Base-by-base conservation (phyloP, 2,113 vertebrate species). In the Sterna hirundo region DNA sequence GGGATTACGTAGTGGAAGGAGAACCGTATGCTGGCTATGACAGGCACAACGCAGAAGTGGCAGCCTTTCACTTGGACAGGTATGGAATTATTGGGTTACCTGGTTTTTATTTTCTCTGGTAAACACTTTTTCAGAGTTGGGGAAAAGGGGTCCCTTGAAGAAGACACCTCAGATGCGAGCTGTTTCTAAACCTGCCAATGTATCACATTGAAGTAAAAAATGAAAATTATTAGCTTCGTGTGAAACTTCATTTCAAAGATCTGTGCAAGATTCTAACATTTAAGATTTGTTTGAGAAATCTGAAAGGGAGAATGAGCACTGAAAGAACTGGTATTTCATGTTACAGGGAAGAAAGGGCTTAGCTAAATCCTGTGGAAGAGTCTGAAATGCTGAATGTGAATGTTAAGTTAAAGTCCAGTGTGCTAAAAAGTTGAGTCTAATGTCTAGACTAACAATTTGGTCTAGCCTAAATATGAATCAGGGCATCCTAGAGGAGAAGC, bases 41-140 rank as follows among this genome's bases (percentile, higher is more conserved):
- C 91, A 97, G 99, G 76, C 99, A 99, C 98, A 99, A 99, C 1
- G 99, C 99, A 51, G 99, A 99, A 96, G 99, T 99, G 84, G 99
- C 99, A 57, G 99, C 99, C 84, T 99, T 99, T 96, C 99, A 99
- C 93, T 96, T 99, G 97, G 99, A 99, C 97, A 99, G 99, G 99
- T 99, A 97, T 38, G 96, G 94, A 72, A 71, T 23, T 68, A 16
- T 3, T 68, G 58, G 16, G 16, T 66, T 69, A 27, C 16, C 42
- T 89, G 21, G 2, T 11, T 87, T 87, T 88, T 46, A 6, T 13
- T 94, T 49, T 51, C 44, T 82, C n/a, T 77, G 54, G 20, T 34
- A 66, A 87, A 42, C 1, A 3, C 6, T 54, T 74, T 68, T 51
- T 36, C 36, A 22, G 40, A 30, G 6, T 10, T 61, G 58, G 13